phyloP scores from a whole-genome alignment of 2,113 vertebrate species.

The Cariama cristata region DNA sequence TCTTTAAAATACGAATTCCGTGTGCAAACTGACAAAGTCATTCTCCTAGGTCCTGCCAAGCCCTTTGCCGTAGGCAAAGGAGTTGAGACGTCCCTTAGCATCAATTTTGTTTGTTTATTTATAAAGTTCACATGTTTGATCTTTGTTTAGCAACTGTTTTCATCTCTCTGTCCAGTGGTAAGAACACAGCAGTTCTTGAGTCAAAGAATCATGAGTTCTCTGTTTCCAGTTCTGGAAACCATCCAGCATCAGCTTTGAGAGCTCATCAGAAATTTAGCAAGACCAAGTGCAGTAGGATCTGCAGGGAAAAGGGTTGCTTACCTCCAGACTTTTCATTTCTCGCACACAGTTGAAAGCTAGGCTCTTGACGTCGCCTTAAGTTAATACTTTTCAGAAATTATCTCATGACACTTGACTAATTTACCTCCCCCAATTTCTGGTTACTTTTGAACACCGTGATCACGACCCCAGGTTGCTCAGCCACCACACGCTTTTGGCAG shows the following conservation, averaged over 20 bases:
- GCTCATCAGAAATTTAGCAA: neutral
- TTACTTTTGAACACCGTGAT: neutral
- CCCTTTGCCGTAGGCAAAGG: conserved; percentile 40
- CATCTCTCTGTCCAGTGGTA: conserved; percentile 56
- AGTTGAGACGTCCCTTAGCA: conserved; percentile 56
- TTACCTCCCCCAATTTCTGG: neutral
- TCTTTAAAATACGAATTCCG: conserved; percentile 19
- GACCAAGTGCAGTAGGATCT: neutral
- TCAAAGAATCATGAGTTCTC: conserved; percentile 60
- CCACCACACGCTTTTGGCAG: neutral
- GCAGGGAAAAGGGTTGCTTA: neutral
- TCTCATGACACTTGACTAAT: accelerated
- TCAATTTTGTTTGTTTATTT: conserved; percentile 66
- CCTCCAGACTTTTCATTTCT: neutral
- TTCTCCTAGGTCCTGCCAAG: conserved; percentile 56
- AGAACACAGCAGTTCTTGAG: conserved; percentile 52
- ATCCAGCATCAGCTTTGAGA: neutral
- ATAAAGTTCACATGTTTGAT: conserved; percentile 66
- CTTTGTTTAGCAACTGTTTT: conserved; percentile 61
- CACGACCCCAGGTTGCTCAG: neutral
- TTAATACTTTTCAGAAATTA: neutral
- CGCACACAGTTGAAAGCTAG: neutral
- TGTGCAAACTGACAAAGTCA: conserved; percentile 49
- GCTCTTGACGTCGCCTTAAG: neutral
- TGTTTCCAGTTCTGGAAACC: conserved; percentile 12